Base-by-base conservation (phyloP, 1,140 invertebrate species). In the Ctenoplectra terminalis region DNA sequence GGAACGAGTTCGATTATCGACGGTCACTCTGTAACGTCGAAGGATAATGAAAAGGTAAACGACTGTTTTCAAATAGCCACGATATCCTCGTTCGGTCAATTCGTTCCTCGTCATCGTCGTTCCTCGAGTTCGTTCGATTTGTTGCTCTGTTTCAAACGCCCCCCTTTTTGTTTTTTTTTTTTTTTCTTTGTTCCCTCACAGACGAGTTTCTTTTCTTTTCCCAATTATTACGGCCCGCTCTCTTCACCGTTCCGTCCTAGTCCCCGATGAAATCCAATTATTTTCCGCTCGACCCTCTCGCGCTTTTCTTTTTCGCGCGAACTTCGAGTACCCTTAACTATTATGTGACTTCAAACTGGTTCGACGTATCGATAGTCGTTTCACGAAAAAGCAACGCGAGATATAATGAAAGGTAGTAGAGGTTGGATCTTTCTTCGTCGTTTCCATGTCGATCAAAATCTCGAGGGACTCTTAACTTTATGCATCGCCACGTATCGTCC, bases 201-300 rank as follows among this genome's bases (percentile, higher is more conserved):
- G 40, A 40, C 9, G 1, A 58, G 2, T 61, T 31, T 73, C 61
- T 74, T 48, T 40, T 23, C 40, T 70, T 46, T 46, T 34, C 34
- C 20, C 69, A 54, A 80, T 80, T 73, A 80, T 80, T 73, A 52
- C 46, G 26, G 2, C 37, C 48, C 29, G 11, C 3, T 5, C 43
- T 29, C 17, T 26, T 50, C 7, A 9, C 46, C 11, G 7, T 5
- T 4, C 29, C 23, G 5, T 29, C 46, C 31, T n/a, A 23, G 29
- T 34, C n/a, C 43, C 58, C 58, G 29, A 52, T 61, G 69, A 50
- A 73, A 80, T 80, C 77, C 77, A 80, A 80, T 80, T 80, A 80
- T 80, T 80, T 60, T 40, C 77, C 69, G 43, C 54, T 63, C 46
- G 46, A 79, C n/a, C 37, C 50, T 58, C 67, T 52, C 48, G 20